Evolutionary conservation across 2,888 invertebrate genomes (phyloP).

Genomic region (Sycophila texana): DNA sequence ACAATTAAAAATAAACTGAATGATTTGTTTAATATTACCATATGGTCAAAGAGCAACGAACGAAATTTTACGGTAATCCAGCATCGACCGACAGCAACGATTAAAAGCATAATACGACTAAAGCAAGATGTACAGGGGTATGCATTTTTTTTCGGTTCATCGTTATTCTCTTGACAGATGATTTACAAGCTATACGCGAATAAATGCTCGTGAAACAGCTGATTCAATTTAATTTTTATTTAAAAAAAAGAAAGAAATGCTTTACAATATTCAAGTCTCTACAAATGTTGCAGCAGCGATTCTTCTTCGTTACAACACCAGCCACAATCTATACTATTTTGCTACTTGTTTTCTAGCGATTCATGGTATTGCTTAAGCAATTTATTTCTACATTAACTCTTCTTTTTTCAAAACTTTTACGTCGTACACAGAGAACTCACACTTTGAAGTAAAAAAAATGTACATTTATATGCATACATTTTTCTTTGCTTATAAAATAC

Average conservation of each 20-base stretch:
- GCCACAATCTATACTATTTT: slow-evolving; percentile 40
- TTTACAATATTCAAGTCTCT: slow-evolving; percentile 20
- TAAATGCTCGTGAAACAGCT: slow-evolving; percentile 10
- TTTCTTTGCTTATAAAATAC: neutral
- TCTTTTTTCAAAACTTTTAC: neutral
- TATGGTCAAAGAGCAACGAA: slow-evolving; percentile 33
- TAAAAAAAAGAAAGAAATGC: neutral
- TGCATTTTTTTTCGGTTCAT: slow-evolving; percentile 18
- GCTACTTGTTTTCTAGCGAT: neutral
- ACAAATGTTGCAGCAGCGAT: slow-evolving; percentile 25
- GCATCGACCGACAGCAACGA: slow-evolving; percentile 41
- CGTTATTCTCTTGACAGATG: slow-evolving; percentile 33
- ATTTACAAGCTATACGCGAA: slow-evolving; percentile 4
- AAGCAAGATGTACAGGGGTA: slow-evolving; percentile 29
- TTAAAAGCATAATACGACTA: slow-evolving; percentile 17
- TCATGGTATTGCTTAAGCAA: neutral
- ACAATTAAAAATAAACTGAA: slow-evolving; percentile 27
- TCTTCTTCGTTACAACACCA: slow-evolving; percentile 45
- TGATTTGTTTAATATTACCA: slow-evolving; percentile 46
- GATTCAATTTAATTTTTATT: slow-evolving; percentile 18
- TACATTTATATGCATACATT: neutral
- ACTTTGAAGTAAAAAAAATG: slow-evolving; percentile 1
- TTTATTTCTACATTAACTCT: neutral
- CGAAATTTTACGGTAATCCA: slow-evolving; percentile 39
- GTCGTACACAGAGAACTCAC: neutral